A percentile compares a stretch with the other conserved stretches of the same genome.
These are phyloP conservation scores for Meliscaeva auricollis DNA, from an alignment of 2,888 invertebrate genomes.

Conservation along the genomic window DNA sequence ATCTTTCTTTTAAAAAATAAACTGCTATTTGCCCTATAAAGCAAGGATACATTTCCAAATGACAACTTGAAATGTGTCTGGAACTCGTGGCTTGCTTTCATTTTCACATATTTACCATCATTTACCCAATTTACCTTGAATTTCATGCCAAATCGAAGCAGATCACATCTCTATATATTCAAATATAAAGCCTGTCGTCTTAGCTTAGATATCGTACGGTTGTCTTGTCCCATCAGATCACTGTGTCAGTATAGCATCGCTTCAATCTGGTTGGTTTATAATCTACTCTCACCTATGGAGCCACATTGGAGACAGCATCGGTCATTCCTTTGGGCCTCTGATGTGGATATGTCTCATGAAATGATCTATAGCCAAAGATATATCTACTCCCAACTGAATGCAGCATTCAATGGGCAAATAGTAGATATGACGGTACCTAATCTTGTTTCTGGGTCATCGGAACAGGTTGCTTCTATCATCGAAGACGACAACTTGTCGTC, in stretches of 20 bases:
- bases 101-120: conserved; percentile 48
- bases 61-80: conserved; percentile 59
- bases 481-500: conserved; percentile 53
- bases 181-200: conserved; percentile 53
- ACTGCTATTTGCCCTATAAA: too few relatives aligned
- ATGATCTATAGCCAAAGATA: conserved; percentile 52
- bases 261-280: not conserved
- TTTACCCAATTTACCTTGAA: conserved; percentile 22
- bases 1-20: too few relatives aligned
- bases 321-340: conserved; percentile 56
- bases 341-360: conserved; percentile 48
- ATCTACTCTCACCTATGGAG: conserved; percentile 63
- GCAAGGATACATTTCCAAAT: not conserved
- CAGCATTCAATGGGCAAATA: conserved; percentile 50
- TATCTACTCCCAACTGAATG: conserved; percentile 1
- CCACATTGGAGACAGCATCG: conserved; percentile 28
- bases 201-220: not conserved
- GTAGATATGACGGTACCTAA: conserved; percentile 17
- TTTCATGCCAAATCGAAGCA: conserved; percentile 38
- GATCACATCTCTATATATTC: conserved; percentile 47
- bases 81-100: conserved; percentile 45
- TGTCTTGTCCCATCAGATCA: conserved; percentile 29
- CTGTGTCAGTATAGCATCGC: conserved; percentile 25
- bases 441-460: conserved; percentile 72
- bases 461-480: conserved; percentile 72